Base-by-base conservation (phyloP, 2,113 vertebrate genomes). In the Pyrgilauda ruficollis region DNA sequence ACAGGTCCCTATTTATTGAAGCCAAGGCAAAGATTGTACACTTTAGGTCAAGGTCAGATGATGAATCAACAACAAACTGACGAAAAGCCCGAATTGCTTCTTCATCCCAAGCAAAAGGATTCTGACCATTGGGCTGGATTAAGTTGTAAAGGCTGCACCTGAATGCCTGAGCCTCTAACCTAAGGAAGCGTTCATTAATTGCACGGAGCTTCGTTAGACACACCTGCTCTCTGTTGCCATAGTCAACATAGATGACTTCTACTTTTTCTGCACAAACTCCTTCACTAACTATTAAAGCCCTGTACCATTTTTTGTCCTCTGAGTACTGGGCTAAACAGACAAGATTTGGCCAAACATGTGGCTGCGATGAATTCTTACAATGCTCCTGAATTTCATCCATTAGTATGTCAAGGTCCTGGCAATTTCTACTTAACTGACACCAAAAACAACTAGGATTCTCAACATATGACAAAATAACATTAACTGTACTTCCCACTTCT, bases 111-210 rank as follows among this genome's bases (percentile, higher is more conserved):
- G 97, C 82, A 63, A 98, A 97, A 56, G 98, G 98, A 73, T 97
- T 97, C 10, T 85, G 92, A 47, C 97, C 97, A 6, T 87, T 92
- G 5, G 98, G 98, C 4, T 98, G 97, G 87, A 98, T 97, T 67
- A 98, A 97, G 84, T 99, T 99, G 88, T 99, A 98, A 87, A 99
- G 98, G 95, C 99, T 99, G 94, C 99, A 99, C 84, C 98, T 98
- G 96, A 99, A 99, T 49, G 99, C 99, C 96, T 99, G 99, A 66
- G 98, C 98, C 37, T 97, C 97, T 31, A 99, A 78, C 37, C 89
- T 82, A 14, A 99, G 97, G 87, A 99, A 99, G 6, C 90, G 89
- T 26, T 98, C 97, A 15, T 69, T 49, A 66, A 98, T 98, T 27
- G 94, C 97, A 63, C 98, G 98, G 39, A 99, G 95, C 74, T 98